A percentile compares a stretch with the other conserved stretches of the same genome.
Evolutionary conservation across 1,140 invertebrate species (phyloP).

Genomic region (Drosophila seguyi): DNA sequence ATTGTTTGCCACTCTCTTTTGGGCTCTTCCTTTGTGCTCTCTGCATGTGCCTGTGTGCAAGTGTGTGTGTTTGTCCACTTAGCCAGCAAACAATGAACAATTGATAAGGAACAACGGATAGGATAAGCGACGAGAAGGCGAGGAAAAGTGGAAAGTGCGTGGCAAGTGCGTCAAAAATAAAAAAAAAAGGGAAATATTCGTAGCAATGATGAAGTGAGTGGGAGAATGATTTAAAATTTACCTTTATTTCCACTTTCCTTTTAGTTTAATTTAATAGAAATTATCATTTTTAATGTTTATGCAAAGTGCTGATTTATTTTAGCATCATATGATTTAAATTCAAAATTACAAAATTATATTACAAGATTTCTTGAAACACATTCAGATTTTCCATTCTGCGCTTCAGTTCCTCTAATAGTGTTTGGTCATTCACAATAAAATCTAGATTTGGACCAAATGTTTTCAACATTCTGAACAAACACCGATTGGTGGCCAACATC

Average conservation of each 20-base stretch:
- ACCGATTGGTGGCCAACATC: background rate
- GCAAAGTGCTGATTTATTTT: background rate
- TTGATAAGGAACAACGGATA: constrained; percentile 60
- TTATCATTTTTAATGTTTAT: too few relatives aligned
- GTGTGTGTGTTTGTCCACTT: constrained; percentile 63
- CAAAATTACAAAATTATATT: background rate
- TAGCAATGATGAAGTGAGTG: constrained; percentile 21
- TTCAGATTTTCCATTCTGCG: background rate
- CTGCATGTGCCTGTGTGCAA: constrained; percentile 35
- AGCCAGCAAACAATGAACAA: constrained; percentile 58
- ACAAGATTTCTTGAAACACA: background rate
- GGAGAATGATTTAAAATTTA: background rate
- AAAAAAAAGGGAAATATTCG: constrained; percentile 34
- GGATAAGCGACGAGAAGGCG: constrained; percentile 20
- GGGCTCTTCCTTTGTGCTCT: constrained; percentile 31
- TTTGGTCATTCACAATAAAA: background rate
- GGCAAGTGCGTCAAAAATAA: constrained; percentile 41
- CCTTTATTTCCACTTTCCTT: background rate
- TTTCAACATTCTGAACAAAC: constrained; percentile 36
- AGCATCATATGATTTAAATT: background rate
- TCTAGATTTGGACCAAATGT: constrained; percentile 10
- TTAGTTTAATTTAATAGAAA: background rate
- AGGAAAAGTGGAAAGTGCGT: constrained; percentile 73
- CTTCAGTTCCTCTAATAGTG: background rate
- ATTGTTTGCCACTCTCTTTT: constrained; percentile 65